Conservation (phyloP, 2,888 invertebrate genomes). For the Theretra japonica region DNA sequence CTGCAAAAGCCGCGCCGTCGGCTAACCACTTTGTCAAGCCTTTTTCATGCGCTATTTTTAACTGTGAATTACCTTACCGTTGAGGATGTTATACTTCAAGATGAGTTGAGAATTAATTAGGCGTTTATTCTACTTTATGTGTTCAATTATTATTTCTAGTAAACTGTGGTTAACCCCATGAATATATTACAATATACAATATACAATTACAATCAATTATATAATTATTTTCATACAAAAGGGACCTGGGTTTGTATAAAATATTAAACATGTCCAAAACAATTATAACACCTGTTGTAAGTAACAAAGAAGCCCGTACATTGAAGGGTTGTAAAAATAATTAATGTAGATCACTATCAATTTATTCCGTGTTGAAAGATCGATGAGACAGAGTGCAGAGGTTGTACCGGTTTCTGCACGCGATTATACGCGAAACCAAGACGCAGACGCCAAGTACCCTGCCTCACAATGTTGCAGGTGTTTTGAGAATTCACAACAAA, state of each 20-base stretch:
- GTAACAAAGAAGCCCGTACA: slow-evolving; percentile 49
- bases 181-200: too few relatives aligned
- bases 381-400: slow-evolving; percentile 51
- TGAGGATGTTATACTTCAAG: slow-evolving; percentile 51
- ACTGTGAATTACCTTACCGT: slow-evolving; percentile 58
- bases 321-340: slow-evolving; percentile 52
- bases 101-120: slow-evolving; percentile 40
- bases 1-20: slow-evolving; percentile 50
- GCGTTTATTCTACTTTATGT: not conserved
- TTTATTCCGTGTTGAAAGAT: slow-evolving; percentile 54
- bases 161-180: too few relatives aligned
- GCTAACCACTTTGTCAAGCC: slow-evolving; percentile 61
- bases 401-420: slow-evolving; percentile 59
- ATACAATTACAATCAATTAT: not conserved
- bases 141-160: not conserved
- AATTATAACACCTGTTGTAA: slow-evolving; percentile 36
- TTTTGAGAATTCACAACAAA: slow-evolving; percentile 16
- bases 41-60: slow-evolving; percentile 62
- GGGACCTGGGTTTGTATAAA: not conserved
- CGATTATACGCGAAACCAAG: slow-evolving; percentile 43
- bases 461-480: slow-evolving; percentile 40
- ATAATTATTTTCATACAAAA: not conserved
- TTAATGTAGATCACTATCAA: slow-evolving; percentile 59
- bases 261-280: not conserved
- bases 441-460: slow-evolving; percentile 49